Evolutionary conservation across 2,113 vertebrate species (phyloP), one percentile per base, ranked within the genome.

Genomic region (Tupaia tana): DNA sequence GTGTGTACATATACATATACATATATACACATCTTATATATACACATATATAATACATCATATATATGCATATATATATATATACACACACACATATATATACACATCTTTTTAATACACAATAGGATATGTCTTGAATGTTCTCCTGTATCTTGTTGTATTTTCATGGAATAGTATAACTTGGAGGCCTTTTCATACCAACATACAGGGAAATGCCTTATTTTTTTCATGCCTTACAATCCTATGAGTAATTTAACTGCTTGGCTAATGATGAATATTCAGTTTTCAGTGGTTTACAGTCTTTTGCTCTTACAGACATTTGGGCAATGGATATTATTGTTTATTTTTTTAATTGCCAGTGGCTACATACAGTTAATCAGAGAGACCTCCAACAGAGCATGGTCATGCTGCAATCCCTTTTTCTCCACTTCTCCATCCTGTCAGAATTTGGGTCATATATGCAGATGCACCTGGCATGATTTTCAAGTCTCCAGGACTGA

Each of bases 231-330:
- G n/a, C 31, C 25, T 61, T 59, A 31, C 3, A 58, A 69, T 85
- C 54, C 31, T 56, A 9, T 25, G 4, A 74, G 34, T 92, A 73
- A 78, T 74, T 85, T 85, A 92, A 84, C 31, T 83, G 34, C 12
- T 78, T 18, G 59, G n/a, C 56, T 34, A 69, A 31, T 56, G 25
- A 52, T 78, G 43, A 92, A 56, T 59, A 64, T 67, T n/a, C 61
- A 82, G 22, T 4, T 78, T 89, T 89, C 9, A n/a, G 16, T 71
- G 34, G 54, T 84, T 43, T 77, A 59, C 9, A 74, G 13, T 73
- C 56, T 9, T 84, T 67, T 87, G 66, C 19, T 83, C n/a, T 90
- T 80, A 85, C 20, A 89, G 87, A 85, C 73, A 75, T 52, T 58
- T 80, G 78, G 67, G 34, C 58, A 66, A 74, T 83, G 29, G 7